phyloP scores from a whole-genome alignment of 1,140 invertebrate species.

The Tribolium madens region DNA sequence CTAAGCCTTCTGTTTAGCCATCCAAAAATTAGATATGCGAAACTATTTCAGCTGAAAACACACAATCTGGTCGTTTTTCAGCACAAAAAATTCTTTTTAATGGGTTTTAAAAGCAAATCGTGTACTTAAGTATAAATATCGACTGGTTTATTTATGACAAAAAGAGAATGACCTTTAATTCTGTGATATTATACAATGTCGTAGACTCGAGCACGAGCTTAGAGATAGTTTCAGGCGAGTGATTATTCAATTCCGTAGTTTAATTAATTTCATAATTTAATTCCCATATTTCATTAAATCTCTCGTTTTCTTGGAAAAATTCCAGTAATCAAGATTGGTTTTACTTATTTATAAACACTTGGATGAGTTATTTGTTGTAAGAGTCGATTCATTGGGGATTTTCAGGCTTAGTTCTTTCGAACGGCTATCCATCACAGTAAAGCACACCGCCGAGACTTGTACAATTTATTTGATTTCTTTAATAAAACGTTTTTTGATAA shows the following conservation, averaged over 20 bases:
- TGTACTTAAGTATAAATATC: slow-evolving; percentile 1
- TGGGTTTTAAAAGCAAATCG: not conserved
- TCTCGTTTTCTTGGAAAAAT: not conserved
- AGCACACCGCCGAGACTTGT: slow-evolving; percentile 26
- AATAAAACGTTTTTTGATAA: slow-evolving; percentile 26
- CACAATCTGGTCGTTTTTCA: too few species aligned
- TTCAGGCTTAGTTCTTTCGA: slow-evolving; percentile 12
- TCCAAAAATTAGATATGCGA: too few species aligned
- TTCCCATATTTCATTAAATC: slow-evolving; percentile 8
- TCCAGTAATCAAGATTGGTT: too few species aligned
- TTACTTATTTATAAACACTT: slow-evolving; percentile 11
- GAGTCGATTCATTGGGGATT: slow-evolving; percentile 23
- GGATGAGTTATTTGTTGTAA: slow-evolving; percentile 31
- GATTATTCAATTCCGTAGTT: slow-evolving; percentile 12
- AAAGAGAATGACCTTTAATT: not conserved
- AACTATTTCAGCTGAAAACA: too few species aligned
- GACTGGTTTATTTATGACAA: slow-evolving; percentile 4
- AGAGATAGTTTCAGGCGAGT: not conserved
- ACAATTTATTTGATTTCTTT: slow-evolving; percentile 37
- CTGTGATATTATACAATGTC: not conserved
- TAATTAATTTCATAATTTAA: slow-evolving; percentile 34
- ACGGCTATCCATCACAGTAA: slow-evolving; percentile 21
- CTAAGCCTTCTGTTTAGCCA: too few species aligned
- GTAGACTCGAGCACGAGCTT: not conserved
- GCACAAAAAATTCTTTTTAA: not conserved